Conservation (phyloP, 1,140 invertebrate genomes). For the Ericerus pela region DNA sequence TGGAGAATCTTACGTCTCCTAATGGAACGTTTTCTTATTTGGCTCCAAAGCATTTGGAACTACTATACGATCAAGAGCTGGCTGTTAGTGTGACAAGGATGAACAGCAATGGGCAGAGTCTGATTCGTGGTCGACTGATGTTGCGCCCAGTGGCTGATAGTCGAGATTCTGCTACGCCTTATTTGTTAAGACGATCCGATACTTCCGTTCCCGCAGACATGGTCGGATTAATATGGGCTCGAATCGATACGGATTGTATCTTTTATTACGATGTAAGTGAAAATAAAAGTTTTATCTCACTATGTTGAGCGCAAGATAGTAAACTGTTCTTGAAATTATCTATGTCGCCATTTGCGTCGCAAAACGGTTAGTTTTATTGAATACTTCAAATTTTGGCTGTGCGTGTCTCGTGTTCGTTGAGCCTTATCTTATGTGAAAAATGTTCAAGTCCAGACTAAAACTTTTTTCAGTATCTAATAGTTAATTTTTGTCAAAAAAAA, state of each 20-base stretch:
- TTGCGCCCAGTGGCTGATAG: conserved; percentile 57
- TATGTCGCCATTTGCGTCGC: too few species aligned
- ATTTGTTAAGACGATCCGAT: conserved; percentile 39
- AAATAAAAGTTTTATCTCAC: too few species aligned
- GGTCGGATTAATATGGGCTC: conserved; percentile 64
- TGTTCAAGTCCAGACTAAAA: too few species aligned
- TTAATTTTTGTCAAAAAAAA: too few species aligned
- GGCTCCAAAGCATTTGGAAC: conserved; percentile 53
- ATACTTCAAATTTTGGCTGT: too few species aligned
- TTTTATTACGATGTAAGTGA: conserved; percentile 61
- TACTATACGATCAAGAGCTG: conserved; percentile 61
- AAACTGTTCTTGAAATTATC: not conserved
- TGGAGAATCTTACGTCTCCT: conserved; percentile 49
- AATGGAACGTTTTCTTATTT: conserved; percentile 49
- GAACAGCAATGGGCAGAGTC: conserved; percentile 36
- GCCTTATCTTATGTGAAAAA: too few species aligned
- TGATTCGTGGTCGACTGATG: conserved; percentile 47
- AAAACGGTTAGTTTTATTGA: too few species aligned
- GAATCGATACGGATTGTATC: conserved; percentile 63
- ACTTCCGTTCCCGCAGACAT: conserved; percentile 32
- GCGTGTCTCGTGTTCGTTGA: too few species aligned
- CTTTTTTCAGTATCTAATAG: too few species aligned
- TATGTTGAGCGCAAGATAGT: not conserved
- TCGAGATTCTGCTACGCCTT: conserved; percentile 46
- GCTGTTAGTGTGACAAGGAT: conserved; percentile 45